phyloP scores from a whole-genome alignment of 2,888 invertebrate genomes.

The Notocelia uddmanniana region DNA sequence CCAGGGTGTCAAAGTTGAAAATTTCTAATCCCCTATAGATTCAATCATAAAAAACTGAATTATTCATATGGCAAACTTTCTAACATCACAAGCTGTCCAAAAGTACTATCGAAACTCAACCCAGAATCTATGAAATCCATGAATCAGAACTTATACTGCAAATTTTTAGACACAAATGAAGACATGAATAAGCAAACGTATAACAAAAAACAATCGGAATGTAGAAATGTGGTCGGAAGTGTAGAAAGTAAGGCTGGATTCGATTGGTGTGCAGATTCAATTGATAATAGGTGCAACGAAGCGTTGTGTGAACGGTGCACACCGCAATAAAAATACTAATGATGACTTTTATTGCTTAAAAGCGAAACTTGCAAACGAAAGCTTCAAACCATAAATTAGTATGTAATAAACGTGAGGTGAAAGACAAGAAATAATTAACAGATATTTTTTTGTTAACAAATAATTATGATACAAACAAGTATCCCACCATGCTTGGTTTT shows the following conservation, averaged over 20 bases:
- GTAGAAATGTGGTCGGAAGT: constrained; percentile 49
- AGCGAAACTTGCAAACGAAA: constrained; percentile 17
- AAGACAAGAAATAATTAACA: constrained; percentile 1
- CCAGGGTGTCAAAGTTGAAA: no score
- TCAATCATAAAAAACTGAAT: no score
- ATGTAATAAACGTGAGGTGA: neutral
- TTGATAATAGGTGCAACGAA: constrained; percentile 51
- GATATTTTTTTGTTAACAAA: no score
- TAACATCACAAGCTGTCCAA: neutral
- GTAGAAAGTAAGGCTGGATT: constrained; percentile 54
- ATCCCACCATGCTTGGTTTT: no score
- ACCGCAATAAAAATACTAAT: constrained; percentile 35
- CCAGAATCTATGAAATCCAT: neutral
- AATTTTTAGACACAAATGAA: neutral
- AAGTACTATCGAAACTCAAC: neutral
- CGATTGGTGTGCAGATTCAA: constrained; percentile 50
- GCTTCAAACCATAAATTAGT: neutral
- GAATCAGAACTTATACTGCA: neutral
- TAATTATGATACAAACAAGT: no score
- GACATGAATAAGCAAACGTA: neutral
- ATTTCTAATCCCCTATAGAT: no score
- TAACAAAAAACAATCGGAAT: constrained; percentile 27
- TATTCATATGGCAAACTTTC: no score
- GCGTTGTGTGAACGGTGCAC: constrained; percentile 45
- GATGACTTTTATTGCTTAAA: constrained; percentile 19